Percentiles rank a stretch among this genome's conserved stretches.
Conservation (phyloP, 2,797 vertebrate species). For the Pseudomugil gertrudae region DNA sequence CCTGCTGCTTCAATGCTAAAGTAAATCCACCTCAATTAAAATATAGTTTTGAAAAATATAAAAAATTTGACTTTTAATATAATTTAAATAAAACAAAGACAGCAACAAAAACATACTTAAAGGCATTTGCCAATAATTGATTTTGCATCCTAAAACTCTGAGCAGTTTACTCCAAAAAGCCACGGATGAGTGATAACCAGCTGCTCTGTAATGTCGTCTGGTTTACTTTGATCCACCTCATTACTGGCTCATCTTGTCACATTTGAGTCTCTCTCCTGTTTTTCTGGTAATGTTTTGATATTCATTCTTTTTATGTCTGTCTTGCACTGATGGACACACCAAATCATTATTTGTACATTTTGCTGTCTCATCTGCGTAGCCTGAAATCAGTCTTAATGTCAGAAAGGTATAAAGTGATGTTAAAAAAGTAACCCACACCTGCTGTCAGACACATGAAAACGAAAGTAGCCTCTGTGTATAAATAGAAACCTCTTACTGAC, state of each 20-base stretch:
- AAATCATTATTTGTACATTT: neutral
- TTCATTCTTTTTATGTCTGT: neutral
- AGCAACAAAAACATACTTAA: neutral
- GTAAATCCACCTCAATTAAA: neutral
- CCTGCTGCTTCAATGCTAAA: neutral
- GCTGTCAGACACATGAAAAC: neutral
- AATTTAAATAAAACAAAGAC: neutral
- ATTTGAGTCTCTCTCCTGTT: neutral
- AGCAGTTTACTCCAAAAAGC: neutral
- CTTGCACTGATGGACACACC: neutral
- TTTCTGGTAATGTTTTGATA: neutral
- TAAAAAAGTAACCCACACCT: neutral
- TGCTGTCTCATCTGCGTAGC: neutral
- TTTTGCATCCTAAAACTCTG: neutral
- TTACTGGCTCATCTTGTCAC: neutral
- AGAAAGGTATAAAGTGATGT: neutral
- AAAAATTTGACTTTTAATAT: neutral
- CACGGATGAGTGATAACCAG: neutral
- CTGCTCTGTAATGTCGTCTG: neutral
- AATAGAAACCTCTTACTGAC: neutral
- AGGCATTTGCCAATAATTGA: neutral
- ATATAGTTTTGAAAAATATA: neutral
- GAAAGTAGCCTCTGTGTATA: neutral
- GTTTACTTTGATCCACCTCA: neutral
- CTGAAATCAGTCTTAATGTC: neutral